Evolutionary conservation across 2,888 invertebrate genomes (phyloP), one percentile per base, ranked within the genome.

Genomic region (Andrena chrysosceles): DNA sequence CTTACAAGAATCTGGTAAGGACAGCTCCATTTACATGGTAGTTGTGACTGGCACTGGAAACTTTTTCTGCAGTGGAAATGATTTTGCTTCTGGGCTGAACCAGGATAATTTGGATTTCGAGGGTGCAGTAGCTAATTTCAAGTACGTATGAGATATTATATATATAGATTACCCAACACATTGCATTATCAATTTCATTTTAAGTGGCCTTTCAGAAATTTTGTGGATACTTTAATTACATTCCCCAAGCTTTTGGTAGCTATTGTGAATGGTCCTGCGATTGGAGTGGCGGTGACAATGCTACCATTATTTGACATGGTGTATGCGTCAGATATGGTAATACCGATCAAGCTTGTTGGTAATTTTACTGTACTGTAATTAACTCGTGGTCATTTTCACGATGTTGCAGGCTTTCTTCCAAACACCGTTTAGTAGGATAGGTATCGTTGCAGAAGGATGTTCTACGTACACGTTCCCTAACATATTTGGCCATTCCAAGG

Each of bases 191-290:
- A 16, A 62, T 23, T 62, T 31, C 52, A 31, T 13, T 3, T 8
- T 0, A 13, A 4, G 13, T 56, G 20, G 31, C 54, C 90, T 91
- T 94, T 95, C 77, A 96, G 96, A 89, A 94, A 95, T 6, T 97
- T 97, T 94, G 95, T 98, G 2, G 95, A 95, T 78, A 95, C 97
- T 0, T 96, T 98, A 87, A 97, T 99, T 85, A 96, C 96, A 86
- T 98, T 98, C 93, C 97, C 98, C 0, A 99, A 99, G 94, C 94
- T 98, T 49, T 93, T 99, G 60, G 95, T 99, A 84, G 97, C 97
- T 16, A 94, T 99, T 77, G 96, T 99, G 0, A 99, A 99, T 95
- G 99, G 99, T 1, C 99, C 99, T 59, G 98, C 98, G 16, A 96
- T 99, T 87, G 99, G 99, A 33, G 96, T 99, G 87, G 97, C 97